Evolutionary conservation across 2,113 vertebrate genomes (phyloP), one percentile per base, ranked within the genome.

Genomic region (Hucho hucho): DNA sequence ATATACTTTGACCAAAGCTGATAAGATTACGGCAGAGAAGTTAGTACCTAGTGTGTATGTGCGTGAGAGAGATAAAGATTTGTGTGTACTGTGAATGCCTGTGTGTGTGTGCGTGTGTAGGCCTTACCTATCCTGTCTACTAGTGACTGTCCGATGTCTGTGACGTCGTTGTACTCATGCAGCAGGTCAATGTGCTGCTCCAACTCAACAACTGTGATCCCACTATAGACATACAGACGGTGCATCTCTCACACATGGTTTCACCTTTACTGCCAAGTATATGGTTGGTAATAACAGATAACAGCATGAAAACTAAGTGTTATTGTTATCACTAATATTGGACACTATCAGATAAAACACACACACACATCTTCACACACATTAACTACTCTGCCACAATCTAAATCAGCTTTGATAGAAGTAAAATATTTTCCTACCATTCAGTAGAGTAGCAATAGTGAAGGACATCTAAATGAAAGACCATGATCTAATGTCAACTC

Each of bases 121-220:
- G 49, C 79, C 93, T 94, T 92, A 98, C 97, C 97, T 37, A 99
- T 86, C 68, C 88, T 96, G 32, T 97, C 98, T 28, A 99, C 89
- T 56, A 99, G 93, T 85, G 94, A 94, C 88, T 98, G 98, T 58
- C 94, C 96, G 9, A 91, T 90, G 80, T 99, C 98, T 91, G 98
- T 99, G 75, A 98, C 93, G 81, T 98, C 96, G 4, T 98, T 99
- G 78, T 99, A 98, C 83, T 98, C 95, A 0, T 99, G 98, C 69
- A 98, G 93, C 82, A 94, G 91, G 75, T 94, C 84, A 78, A 98
- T 98, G 81, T 98, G 97, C 80, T 87, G 81, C 58, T 96, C 95
- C 84, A 99, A 72, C 79, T 99, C 97, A 37, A 93, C 89, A 66
- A 95, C 87, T 72, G 81, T 91, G 85, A 92, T 95, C 66, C 97